phyloP scores from a whole-genome alignment of 2,888 invertebrate species.

The Himalopsyche kuldschensis region DNA sequence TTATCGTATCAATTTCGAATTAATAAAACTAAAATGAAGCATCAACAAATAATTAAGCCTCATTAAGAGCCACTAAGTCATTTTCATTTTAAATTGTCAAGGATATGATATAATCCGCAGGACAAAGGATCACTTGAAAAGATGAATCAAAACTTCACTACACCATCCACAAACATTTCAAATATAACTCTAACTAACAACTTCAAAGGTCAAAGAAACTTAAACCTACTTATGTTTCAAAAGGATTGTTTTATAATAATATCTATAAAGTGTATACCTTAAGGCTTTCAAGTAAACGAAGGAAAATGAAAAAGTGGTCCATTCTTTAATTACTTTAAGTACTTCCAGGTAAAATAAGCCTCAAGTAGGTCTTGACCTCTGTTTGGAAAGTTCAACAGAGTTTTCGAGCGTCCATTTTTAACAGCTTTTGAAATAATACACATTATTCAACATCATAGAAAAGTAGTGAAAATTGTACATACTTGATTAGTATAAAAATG shows the following conservation, averaged over 20 bases:
- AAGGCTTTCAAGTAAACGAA: neutral
- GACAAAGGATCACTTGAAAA: neutral
- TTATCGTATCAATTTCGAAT: no score
- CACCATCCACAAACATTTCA: neutral
- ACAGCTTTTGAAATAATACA: no score
- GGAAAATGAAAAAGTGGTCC: no score
- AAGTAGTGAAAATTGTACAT: no score
- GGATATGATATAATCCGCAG: neutral
- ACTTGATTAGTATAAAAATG: no score
- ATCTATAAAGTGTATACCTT: neutral
- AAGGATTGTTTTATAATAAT: neutral
- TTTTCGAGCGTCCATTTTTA: no score
- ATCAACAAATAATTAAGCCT: neutral
- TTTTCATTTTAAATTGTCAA: neutral
- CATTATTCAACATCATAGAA: no score
- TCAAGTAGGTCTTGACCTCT: no score
- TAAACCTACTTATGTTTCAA: neutral
- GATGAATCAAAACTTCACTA: neutral
- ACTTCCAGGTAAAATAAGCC: no score
- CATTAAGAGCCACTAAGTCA: neutral
- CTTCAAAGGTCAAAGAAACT: neutral
- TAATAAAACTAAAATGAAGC: neutral
- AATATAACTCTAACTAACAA: neutral
- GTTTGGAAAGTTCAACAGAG: no score
- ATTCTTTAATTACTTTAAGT: no score